These are phyloP conservation scores for Actinopyga echinites DNA, from an alignment of 53 echinoderm and acorn worm genomes.

Conservation along the genomic window DNA sequence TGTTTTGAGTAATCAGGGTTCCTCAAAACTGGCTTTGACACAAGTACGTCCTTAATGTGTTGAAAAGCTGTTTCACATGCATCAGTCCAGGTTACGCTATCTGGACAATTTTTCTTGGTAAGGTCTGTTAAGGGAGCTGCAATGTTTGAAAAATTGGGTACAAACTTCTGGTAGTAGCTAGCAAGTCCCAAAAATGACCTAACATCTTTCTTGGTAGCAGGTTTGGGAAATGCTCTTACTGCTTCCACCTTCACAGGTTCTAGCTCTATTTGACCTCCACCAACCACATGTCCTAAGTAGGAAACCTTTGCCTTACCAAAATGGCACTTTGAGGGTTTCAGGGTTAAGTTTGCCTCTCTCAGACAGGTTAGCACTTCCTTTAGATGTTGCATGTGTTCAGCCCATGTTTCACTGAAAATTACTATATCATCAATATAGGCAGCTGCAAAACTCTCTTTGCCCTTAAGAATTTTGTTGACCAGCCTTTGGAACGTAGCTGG, in stretches of 20 bases:
- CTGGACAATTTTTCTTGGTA: conserved; percentile 53
- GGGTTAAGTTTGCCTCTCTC: conserved; percentile 48
- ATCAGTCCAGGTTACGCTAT: conserved; percentile 45
- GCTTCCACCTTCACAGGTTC: conserved; percentile 60
- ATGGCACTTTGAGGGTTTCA: conserved; percentile 58
- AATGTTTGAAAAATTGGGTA: conserved; percentile 52
- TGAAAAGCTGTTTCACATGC: conserved; percentile 54
- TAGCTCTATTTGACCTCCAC: conserved; percentile 53
- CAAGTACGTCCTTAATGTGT: conserved; percentile 30
- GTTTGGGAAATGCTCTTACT: conserved; percentile 37
- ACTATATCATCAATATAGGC: conserved; percentile 72
- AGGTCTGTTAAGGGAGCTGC: conserved; percentile 63
- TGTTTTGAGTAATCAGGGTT: conserved; percentile 43
- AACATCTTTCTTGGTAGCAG: conserved; percentile 63
- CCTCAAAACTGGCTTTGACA: conserved; percentile 26
- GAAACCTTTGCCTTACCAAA: conserved; percentile 37
- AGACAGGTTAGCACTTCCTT: conserved; percentile 44
- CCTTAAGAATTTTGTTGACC: conserved; percentile 7
- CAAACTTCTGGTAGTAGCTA: conserved; percentile 65
- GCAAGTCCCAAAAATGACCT: conserved; percentile 56
- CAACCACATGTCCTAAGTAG: conserved; percentile 62
- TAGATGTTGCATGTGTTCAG: conserved; percentile 54
- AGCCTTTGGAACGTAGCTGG: conserved; percentile 64
- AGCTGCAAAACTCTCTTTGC: conserved; percentile 25
- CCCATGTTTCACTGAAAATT: conserved; percentile 64